Percentiles rank a stretch among this genome's conserved stretches.
These are phyloP conservation scores for Cyprinodon tularosa DNA, from an alignment of 2,113 vertebrate species.

Conservation along the genomic window DNA sequence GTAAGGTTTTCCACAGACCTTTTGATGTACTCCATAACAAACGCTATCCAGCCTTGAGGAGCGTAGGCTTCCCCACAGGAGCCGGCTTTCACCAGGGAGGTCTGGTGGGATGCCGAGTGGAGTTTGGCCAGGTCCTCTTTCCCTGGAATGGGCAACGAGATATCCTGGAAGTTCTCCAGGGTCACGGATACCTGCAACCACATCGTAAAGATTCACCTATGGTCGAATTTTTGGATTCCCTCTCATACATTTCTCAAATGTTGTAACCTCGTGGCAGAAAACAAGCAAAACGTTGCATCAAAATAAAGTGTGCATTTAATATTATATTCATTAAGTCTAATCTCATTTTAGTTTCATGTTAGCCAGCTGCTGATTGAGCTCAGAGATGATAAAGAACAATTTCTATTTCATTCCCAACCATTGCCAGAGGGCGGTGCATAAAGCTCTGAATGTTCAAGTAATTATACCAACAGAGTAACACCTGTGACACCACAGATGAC, in stretches of 20 bases:
- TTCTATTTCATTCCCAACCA: no score
- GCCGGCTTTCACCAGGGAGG: constrained; percentile 91
- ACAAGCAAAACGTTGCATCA: no score
- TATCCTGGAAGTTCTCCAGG: constrained; percentile 98
- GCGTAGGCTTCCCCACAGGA: constrained; percentile 96
- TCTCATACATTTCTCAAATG: not conserved
- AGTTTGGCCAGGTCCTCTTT: constrained; percentile 99
- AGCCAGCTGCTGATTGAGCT: not conserved
- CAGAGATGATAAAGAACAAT: not conserved
- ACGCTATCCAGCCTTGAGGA: constrained; percentile 95
- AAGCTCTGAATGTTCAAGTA: no score
- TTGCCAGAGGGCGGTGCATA: no score
- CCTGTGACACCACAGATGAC: no score
- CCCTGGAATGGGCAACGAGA: constrained; percentile 97
- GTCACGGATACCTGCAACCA: constrained; percentile 89
- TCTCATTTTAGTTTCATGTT: not conserved
- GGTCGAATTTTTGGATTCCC: not conserved
- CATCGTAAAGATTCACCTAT: not conserved
- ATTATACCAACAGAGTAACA: no score
- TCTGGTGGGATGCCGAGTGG: constrained; percentile 94
- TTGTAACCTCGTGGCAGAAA: no score
- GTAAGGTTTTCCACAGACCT: constrained; percentile 78
- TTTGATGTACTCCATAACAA: constrained; percentile 97
- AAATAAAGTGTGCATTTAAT: no score
- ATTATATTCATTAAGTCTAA: not conserved